These are phyloP conservation scores for Odontophorus gujanensis DNA, from an alignment of 2,113 vertebrate species.

Conservation along the genomic window DNA sequence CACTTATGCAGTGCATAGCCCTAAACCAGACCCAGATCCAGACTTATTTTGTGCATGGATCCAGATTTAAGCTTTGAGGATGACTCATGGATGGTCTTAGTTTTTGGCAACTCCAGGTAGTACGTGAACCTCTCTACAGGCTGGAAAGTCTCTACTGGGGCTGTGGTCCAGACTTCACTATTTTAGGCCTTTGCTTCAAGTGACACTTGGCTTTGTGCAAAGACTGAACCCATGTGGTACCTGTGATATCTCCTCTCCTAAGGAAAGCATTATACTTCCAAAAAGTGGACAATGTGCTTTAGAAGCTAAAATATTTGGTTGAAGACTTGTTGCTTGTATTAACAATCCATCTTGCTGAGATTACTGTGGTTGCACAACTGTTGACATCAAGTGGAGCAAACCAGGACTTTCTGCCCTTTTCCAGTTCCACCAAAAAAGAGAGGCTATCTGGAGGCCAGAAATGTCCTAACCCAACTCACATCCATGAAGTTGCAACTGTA, in stretches of 20 bases:
- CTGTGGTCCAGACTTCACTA: neutral
- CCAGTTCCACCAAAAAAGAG: neutral
- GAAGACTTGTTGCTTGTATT: neutral
- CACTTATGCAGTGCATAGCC: neutral
- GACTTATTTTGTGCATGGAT: neutral
- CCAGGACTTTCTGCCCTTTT: neutral
- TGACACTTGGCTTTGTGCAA: neutral
- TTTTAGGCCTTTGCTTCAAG: neutral
- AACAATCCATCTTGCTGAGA: neutral
- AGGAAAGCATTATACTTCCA: neutral
- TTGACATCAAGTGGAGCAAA: neutral
- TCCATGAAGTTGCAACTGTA: neutral
- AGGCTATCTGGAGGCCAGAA: neutral
- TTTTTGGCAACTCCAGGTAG: neutral
- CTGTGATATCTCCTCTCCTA: neutral
- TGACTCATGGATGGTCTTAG: neutral
- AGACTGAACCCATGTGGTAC: neutral
- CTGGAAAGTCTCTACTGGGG: neutral
- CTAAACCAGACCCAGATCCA: neutral
- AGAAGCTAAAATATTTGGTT: neutral
- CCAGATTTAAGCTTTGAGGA: neutral
- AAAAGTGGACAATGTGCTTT: neutral
- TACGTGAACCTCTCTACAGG: neutral
- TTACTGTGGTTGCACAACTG: neutral
- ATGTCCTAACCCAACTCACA: neutral